Evolutionary conservation across 2,888 invertebrate genomes (phyloP).

Genomic region (Pristionchus japonicus): DNA sequence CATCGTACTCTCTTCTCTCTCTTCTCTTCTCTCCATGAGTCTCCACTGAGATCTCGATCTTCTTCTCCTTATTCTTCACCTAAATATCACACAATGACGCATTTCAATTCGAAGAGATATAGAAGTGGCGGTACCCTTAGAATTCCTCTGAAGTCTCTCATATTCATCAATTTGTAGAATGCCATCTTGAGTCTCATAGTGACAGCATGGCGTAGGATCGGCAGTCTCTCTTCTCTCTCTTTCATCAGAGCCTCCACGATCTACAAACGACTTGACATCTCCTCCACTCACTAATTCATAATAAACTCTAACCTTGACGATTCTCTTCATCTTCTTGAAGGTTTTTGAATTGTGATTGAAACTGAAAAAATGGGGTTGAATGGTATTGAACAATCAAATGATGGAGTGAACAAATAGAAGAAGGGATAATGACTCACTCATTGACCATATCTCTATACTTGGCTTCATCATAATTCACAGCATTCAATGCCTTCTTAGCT

Average conservation of each 20-base stretch:
- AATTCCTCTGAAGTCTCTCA: slow-evolving; percentile 48
- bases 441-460: neutral
- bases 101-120: neutral
- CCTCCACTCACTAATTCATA: neutral
- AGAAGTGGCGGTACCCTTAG: slow-evolving; percentile 48
- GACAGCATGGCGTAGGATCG: slow-evolving; percentile 53
- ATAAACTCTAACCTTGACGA: neutral
- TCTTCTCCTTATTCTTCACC: neutral
- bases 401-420: neutral
- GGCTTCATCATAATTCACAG: neutral
- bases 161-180: slow-evolving; percentile 54
- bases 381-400: neutral
- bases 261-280: neutral
- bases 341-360: neutral
- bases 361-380: neutral
- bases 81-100: neutral
- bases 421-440: neutral
- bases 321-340: slow-evolving; percentile 18
- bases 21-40: neutral
- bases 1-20: neutral
- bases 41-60: slow-evolving; percentile 22
- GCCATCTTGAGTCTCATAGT: slow-evolving; percentile 53
- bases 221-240: slow-evolving; percentile 49
- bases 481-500: neutral
- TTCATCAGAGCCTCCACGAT: neutral